Evolutionary conservation across 1,140 invertebrate species (phyloP).

Genomic region (Bombus sylvicola): DNA sequence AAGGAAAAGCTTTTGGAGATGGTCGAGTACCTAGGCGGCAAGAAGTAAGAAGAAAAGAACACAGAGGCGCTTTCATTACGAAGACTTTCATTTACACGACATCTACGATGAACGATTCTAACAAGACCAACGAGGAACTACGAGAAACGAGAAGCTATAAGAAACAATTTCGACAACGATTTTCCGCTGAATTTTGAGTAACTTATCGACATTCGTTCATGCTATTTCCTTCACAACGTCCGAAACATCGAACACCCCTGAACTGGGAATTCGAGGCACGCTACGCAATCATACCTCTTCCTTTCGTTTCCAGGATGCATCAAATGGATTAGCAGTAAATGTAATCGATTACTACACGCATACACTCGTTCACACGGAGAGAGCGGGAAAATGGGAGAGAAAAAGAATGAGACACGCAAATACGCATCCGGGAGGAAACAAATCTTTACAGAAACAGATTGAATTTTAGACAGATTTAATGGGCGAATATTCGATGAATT

Average conservation of each 20-base stretch:
- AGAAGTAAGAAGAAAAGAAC: constrained; percentile 75
- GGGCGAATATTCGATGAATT: no score
- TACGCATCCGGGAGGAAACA: neutral
- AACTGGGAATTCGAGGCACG: constrained; percentile 19
- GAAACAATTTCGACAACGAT: neutral
- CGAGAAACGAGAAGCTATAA: neutral
- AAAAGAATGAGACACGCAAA: neutral
- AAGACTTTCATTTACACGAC: constrained; percentile 32
- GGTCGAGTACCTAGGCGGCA: constrained; percentile 85
- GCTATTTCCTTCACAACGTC: neutral
- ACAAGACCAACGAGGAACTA: constrained; percentile 22
- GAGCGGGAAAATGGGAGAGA: neutral
- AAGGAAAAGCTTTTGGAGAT: constrained; percentile 85
- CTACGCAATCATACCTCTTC: constrained; percentile 12
- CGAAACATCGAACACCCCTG: neutral
- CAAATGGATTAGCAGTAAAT: neutral
- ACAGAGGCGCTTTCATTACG: constrained; percentile 48
- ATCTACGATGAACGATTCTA: constrained; percentile 24
- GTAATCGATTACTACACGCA: neutral
- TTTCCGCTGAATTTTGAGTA: neutral
- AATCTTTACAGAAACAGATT: neutral
- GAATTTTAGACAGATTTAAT: neutral
- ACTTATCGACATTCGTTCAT: neutral
- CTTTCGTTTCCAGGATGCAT: neutral
- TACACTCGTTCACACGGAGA: neutral